Percentiles rank a stretch among this genome's conserved stretches.
Conservation (phyloP, 2,797 vertebrate species). For the Gymnothorax javanicus region DNA sequence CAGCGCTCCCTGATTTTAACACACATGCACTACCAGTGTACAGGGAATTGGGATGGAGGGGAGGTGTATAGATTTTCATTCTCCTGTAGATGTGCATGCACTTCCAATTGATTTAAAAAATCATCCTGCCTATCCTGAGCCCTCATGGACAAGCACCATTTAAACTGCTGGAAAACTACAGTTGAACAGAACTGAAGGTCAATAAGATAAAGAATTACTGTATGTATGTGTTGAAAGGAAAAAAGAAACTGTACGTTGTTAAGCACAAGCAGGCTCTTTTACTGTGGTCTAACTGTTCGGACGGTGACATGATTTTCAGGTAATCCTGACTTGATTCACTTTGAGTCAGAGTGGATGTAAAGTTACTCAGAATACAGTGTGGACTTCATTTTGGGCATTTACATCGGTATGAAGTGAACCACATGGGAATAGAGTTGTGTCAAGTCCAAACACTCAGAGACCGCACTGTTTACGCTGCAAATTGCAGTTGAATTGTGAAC, state of each 20-base stretch:
- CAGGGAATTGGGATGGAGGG: too few species aligned
- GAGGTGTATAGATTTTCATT: neutral
- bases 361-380: too few species aligned
- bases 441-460: too few species aligned
- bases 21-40: neutral
- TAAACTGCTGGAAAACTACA: neutral
- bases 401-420: too few species aligned
- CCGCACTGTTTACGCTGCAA: too few species aligned
- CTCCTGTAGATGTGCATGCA: neutral
- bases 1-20: neutral
- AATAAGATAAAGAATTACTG: neutral
- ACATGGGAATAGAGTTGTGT: too few species aligned
- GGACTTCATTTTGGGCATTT: too few species aligned
- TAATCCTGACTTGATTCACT: too few species aligned
- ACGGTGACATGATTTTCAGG: too few species aligned
- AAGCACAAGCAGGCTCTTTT: neutral
- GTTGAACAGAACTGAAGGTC: neutral
- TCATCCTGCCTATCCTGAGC: neutral
- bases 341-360: too few species aligned
- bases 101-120: neutral
- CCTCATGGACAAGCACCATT: neutral
- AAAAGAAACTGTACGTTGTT: neutral
- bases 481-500: too few species aligned
- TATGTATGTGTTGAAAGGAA: neutral
- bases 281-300: too few species aligned